Evolutionary conservation across 2,888 invertebrate genomes (phyloP).

Genomic region (Conistra vaccinii): DNA sequence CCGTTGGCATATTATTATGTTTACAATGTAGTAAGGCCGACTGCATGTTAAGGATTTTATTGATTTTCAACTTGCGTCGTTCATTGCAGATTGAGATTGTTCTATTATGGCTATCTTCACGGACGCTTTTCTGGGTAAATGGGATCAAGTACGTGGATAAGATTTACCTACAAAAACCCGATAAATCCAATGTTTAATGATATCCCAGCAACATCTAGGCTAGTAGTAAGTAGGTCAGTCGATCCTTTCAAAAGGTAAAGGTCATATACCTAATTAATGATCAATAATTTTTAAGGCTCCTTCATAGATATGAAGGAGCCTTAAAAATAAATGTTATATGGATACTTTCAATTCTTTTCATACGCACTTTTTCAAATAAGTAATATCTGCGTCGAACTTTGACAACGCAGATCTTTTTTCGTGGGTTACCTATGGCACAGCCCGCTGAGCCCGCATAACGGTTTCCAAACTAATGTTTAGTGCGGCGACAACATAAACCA

Average conservation of each 20-base stretch:
- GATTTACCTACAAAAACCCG: background rate
- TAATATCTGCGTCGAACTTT: background rate
- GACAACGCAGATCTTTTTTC: background rate
- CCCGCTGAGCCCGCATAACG: conserved; percentile 40
- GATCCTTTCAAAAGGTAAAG: background rate
- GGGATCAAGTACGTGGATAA: background rate
- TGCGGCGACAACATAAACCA: conserved; percentile 22
- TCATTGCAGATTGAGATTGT: background rate
- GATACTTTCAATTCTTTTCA: background rate
- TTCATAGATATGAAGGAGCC: no score
- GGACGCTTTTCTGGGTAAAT: background rate
- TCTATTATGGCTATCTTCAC: background rate
- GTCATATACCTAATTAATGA: no score
- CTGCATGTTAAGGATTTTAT: conserved; percentile 27
- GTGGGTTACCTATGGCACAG: background rate
- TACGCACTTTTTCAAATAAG: background rate
- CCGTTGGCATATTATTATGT: conserved; percentile 36
- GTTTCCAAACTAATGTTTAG: conserved; percentile 28
- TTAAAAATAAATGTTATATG: no score
- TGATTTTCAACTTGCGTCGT: conserved; percentile 31
- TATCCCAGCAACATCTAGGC: background rate
- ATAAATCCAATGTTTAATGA: background rate
- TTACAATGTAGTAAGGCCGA: conserved; percentile 23
- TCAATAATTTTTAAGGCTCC: no score
- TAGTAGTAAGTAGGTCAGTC: background rate